phyloP scores from a whole-genome alignment of 2,797 vertebrate species.

The Thaleichthys pacificus region DNA sequence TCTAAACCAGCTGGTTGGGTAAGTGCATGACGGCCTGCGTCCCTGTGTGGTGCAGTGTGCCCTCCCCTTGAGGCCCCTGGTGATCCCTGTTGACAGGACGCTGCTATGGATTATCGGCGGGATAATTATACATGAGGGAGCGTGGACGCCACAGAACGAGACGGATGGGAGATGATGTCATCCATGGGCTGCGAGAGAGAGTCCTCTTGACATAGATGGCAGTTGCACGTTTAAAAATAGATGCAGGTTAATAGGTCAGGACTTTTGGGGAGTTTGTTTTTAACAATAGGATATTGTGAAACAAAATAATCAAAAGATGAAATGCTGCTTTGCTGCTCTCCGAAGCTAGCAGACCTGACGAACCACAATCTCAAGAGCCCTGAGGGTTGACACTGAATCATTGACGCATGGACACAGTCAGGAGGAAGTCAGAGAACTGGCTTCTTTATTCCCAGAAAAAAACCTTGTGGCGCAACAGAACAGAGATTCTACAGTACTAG shows the following conservation, averaged over 20 bases:
- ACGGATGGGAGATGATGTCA: not conserved
- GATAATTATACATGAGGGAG: not conserved
- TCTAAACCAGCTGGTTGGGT: slow-evolving; percentile 1
- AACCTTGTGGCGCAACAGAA: not conserved
- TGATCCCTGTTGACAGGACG: slow-evolving; percentile 31
- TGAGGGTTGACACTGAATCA: not conserved
- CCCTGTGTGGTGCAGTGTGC: slow-evolving; percentile 2
- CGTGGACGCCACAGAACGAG: not conserved
- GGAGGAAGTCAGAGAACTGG: not conserved
- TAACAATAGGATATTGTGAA: too few relatives aligned
- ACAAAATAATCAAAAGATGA: too few relatives aligned
- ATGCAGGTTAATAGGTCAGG: too few relatives aligned
- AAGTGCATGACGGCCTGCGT: not conserved
- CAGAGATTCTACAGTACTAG: not conserved
- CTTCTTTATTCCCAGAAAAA: not conserved
- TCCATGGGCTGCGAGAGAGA: not conserved
- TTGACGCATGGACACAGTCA: not conserved
- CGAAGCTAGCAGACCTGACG: too few relatives aligned
- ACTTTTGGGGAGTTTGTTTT: too few relatives aligned
- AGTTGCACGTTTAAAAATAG: too few relatives aligned
- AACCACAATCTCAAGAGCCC: not conserved
- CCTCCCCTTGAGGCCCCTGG: slow-evolving; percentile 27
- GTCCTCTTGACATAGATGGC: not conserved
- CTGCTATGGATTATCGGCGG: slow-evolving; percentile 18
- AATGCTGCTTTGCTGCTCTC: too few relatives aligned